Evolutionary conservation across 2,113 vertebrate genomes (phyloP), one percentile per base, ranked within the genome.

Genomic region (Pipa parva): DNA sequence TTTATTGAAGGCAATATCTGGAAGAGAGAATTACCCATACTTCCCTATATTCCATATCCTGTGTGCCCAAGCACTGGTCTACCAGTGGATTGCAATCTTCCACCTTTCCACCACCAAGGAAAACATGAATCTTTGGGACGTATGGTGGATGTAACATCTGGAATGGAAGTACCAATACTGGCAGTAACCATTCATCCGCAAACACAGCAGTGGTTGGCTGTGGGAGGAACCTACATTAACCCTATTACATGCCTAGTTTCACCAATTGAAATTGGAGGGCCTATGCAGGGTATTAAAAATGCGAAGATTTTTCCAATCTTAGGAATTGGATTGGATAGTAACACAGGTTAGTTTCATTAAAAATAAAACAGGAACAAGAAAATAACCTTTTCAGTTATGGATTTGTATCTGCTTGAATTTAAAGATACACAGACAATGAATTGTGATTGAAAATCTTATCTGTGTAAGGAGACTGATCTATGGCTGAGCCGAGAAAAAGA

Each of bases 151-250:
- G 88, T 85, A 0, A 70, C 52, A 7, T 92, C 88, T 0, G 90
- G 88, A 20, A 75, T 93, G 2, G 84, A 92, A 20, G 93, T 97
- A 17, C 93, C 94, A 0, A 86, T 93, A 70, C 78, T 97, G 8
- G 94, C 87, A 22, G 82, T 95, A 15, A 95, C 91, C 0, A 84
- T 92, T 51, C 91, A 95, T 58, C 93, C 91, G 0, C 76, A 82
- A 54, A 92, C 83, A 0, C 85, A 90, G 36, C 76, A 90, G 62
- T 83, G 89, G 57, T 85, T 92, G 77, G 78, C 91, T 2, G 76
- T 95, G 26, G 93, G 92, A 17, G 91, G 90, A 0, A 79, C 84
- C 0, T 86, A 95, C 55, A 55, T 76, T 13, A 95, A 92, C 58
- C 92, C 93, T 2, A 73, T 97, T 2, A 93, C 92, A 7, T 77